These are phyloP conservation scores for Chionoecetes opilio DNA, from an alignment of 1,140 invertebrate genomes.

Conservation along the genomic window DNA sequence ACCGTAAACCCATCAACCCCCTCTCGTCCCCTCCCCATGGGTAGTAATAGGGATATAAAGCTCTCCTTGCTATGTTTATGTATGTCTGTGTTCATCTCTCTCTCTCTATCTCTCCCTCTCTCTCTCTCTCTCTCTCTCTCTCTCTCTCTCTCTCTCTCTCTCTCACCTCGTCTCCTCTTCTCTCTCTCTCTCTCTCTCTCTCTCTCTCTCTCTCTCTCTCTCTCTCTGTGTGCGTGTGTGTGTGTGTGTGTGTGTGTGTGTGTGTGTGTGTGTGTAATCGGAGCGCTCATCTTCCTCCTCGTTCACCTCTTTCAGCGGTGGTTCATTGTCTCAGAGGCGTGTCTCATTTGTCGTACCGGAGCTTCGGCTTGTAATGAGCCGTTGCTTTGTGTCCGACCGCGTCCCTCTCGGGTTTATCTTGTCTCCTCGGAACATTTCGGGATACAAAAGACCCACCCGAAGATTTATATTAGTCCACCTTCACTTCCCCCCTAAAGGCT, in stretches of 20 bases:
- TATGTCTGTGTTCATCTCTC: not conserved
- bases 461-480: constrained; percentile 20
- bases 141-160: too few relatives aligned
- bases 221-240: not conserved
- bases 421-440: not conserved
- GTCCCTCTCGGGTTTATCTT: not conserved
- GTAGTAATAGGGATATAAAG: not conserved
- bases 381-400: constrained; percentile 23
- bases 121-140: too few relatives aligned
- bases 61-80: not conserved
- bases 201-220: too few relatives aligned
- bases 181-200: too few relatives aligned
- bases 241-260: not conserved
- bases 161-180: too few relatives aligned
- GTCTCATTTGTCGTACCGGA: constrained; percentile 25
- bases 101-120: not conserved
- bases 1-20: constrained; percentile 2
- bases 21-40: not conserved
- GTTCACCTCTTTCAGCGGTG: constrained; percentile 1
- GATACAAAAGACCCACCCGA: not conserved
- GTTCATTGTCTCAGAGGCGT: constrained; percentile 27
- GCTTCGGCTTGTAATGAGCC: not conserved
- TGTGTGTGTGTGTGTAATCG: not conserved
- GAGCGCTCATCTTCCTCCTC: not conserved
- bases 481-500: not conserved